phyloP scores from a whole-genome alignment of 2,113 vertebrate genomes.

The Cinclus cinclus region DNA sequence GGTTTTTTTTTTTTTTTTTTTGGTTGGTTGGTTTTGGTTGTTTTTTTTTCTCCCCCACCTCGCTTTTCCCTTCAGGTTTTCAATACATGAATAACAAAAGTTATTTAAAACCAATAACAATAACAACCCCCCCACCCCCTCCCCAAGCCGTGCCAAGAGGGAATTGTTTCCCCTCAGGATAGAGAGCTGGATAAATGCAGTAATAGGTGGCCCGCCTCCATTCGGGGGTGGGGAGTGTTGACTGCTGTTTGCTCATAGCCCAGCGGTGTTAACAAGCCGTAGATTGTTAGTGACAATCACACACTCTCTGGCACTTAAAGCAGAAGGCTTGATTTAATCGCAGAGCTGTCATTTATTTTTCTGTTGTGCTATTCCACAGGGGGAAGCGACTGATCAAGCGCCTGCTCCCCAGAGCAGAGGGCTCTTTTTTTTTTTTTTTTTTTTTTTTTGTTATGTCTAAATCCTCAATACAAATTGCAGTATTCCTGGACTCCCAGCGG shows the following conservation, averaged over 20 bases:
- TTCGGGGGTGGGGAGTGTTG: conserved; percentile 56
- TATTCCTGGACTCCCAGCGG: conserved; percentile 96
- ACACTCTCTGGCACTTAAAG: conserved; percentile 81
- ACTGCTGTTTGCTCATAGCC: conserved; percentile 85
- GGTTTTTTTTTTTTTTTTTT: too few species aligned
- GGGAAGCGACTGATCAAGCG: conserved; percentile 85
- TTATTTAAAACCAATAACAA: conserved; percentile 55
- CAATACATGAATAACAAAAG: conserved; percentile 4
- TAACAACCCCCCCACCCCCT: not conserved
- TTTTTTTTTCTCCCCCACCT: not conserved
- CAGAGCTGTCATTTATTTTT: conserved; percentile 91
- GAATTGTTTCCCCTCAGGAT: conserved; percentile 36
- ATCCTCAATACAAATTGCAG: conserved; percentile 99
- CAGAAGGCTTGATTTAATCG: conserved; percentile 93
- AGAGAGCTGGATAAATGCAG: conserved; percentile 37
- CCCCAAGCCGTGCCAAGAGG: not conserved
- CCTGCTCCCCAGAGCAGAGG: conserved; percentile 76
- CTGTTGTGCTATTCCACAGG: conserved; percentile 80
- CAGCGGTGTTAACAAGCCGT: conserved; percentile 87
- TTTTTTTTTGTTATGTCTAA: conserved; percentile 87
- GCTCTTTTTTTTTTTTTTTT: conserved; percentile 55
- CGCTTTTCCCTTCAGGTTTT: not conserved
- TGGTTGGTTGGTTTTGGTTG: too few species aligned
- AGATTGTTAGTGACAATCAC: conserved; percentile 92
- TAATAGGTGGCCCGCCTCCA: conserved; percentile 41